These are phyloP conservation scores for Patella caerulea DNA, from an alignment of 2,888 invertebrate species.

Conservation along the genomic window DNA sequence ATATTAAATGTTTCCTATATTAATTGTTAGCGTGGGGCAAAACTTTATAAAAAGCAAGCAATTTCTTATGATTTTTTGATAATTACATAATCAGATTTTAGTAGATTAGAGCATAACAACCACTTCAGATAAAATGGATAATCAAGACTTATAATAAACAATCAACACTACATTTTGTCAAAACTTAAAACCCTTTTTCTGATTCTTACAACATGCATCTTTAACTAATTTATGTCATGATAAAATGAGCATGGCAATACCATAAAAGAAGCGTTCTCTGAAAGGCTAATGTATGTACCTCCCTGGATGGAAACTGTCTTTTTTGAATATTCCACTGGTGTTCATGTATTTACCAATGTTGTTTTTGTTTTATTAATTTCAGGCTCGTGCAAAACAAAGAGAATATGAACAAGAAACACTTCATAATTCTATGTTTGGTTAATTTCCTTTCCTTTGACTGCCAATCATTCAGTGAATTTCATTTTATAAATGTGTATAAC, in stretches of 20 bases:
- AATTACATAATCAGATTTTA: too few relatives aligned
- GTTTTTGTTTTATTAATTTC: conserved; percentile 34
- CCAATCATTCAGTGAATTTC: too few relatives aligned
- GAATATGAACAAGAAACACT: conserved; percentile 67
- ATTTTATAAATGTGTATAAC: too few relatives aligned
- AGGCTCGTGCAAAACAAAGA: conserved; percentile 67
- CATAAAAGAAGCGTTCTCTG: not conserved
- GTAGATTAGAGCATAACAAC: too few relatives aligned
- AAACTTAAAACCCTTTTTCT: too few relatives aligned
- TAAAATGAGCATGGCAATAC: not conserved
- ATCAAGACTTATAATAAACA: too few relatives aligned
- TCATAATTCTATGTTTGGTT: conserved; percentile 71
- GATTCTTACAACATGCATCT: not conserved
- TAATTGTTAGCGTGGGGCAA: too few relatives aligned
- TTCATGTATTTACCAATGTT: not conserved
- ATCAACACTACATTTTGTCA: too few relatives aligned
- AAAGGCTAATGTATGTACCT: not conserved
- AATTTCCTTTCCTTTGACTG: conserved; percentile 14
- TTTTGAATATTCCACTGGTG: not conserved
- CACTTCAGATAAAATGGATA: too few relatives aligned
- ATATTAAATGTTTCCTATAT: too few relatives aligned
- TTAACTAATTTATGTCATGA: not conserved
- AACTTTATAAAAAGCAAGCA: too few relatives aligned
- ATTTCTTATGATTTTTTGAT: too few relatives aligned
- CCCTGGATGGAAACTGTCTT: not conserved